Conservation (phyloP, 2,797 vertebrate species). For the Lateolabrax maculatus region DNA sequence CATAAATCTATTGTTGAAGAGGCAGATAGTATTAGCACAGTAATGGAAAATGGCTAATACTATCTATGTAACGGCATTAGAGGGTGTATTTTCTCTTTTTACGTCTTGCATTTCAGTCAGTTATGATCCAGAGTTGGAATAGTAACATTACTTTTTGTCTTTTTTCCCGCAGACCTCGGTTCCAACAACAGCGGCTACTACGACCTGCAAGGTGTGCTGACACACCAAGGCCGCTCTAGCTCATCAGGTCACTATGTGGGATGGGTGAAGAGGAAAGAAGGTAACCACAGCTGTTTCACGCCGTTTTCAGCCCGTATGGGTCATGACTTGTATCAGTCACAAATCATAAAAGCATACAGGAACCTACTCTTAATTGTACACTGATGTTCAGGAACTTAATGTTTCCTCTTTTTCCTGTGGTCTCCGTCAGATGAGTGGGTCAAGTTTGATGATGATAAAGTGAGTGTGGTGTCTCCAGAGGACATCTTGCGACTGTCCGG, state of each 20-base stretch:
- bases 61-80: too few species aligned
- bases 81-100: background rate
- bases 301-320: too few species aligned
- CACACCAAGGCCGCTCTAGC: conserved; percentile 98
- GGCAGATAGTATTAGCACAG: too few species aligned
- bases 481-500: conserved; percentile 97
- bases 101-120: background rate
- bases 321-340: background rate
- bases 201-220: conserved; percentile 97
- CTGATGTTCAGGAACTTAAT: conserved; percentile 13
- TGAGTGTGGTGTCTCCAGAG: conserved; percentile 97
- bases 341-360: background rate
- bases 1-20: background rate
- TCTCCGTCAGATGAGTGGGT: conserved; percentile 94
- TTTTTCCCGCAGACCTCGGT: conserved; percentile 93
- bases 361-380: background rate
- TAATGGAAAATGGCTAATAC: too few species aligned
- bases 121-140: background rate
- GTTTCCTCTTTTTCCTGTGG: conserved; percentile 20
- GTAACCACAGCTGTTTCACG: conserved; percentile 73
- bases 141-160: background rate
- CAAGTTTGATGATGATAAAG: conserved; percentile 99
- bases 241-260: conserved; percentile 98
- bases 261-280: conserved; percentile 99
- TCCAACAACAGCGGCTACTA: conserved; percentile 99